A percentile compares a stretch with the other conserved stretches of the same genome.
Conservation (phyloP, 2,797 vertebrate genomes). For the Protonibea diacanthus region DNA sequence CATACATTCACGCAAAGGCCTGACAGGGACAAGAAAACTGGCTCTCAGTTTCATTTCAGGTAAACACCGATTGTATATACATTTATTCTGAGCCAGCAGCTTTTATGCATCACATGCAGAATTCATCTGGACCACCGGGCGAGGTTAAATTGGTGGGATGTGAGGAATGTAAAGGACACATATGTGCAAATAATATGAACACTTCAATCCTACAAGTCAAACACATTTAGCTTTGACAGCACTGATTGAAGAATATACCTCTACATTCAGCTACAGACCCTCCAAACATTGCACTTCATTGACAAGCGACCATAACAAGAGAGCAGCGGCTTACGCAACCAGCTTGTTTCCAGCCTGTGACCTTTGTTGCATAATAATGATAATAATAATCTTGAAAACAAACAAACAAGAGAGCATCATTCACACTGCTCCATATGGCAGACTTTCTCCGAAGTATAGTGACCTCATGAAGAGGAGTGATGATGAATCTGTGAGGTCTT, state of each 20-base stretch:
- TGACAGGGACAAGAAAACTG: slow-evolving; percentile 11
- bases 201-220: slow-evolving; percentile 14
- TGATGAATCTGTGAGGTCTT: slow-evolving; percentile 23
- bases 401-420: not conserved
- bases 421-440: slow-evolving; percentile 11
- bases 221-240: not conserved
- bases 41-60: slow-evolving; percentile 29
- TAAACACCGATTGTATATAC: slow-evolving; percentile 56
- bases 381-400: no score
- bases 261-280: not conserved
- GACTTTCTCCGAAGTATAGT: not conserved
- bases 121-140: slow-evolving; percentile 59
- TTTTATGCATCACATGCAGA: not conserved
- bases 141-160: slow-evolving; percentile 4
- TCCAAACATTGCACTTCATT: not conserved
- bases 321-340: not conserved
- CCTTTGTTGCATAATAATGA: no score
- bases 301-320: slow-evolving; percentile 5
- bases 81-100: slow-evolving; percentile 27
- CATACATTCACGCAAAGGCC: slow-evolving; percentile 9
- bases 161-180: slow-evolving; percentile 29
- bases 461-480: not conserved
- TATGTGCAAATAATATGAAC: not conserved
- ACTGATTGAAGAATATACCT: not conserved
- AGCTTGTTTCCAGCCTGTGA: no score